Evolutionary conservation across 2,797 vertebrate genomes (phyloP).

Genomic region (Trachurus trachurus): DNA sequence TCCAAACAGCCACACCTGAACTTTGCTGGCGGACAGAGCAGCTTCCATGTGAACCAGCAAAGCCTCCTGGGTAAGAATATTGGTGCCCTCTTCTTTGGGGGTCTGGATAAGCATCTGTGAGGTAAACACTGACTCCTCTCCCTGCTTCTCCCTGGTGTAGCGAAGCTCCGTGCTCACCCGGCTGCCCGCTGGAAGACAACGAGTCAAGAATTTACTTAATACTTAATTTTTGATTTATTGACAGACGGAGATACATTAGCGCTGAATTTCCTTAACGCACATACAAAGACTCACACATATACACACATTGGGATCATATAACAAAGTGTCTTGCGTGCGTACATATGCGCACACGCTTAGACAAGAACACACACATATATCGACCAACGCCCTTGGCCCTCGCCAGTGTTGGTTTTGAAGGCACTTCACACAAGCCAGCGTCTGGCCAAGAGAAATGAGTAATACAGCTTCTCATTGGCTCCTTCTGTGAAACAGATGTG

Average conservation of each 20-base stretch:
- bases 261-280: conserved; percentile 6
- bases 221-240: neutral
- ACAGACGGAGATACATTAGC: conserved; percentile 12
- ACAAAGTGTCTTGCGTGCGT: conserved; percentile 39
- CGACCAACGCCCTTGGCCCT: conserved; percentile 81
- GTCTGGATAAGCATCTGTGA: conserved; percentile 99
- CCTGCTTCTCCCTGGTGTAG: conserved; percentile 98
- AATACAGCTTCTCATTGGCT: conserved; percentile 84
- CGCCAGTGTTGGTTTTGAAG: conserved; percentile 82
- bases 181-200: conserved; percentile 89
- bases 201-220: conserved; percentile 23
- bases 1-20: conserved; percentile 97
- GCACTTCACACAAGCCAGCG: conserved; percentile 81
- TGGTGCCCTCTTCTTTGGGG: conserved; percentile 90
- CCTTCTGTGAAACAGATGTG: conserved; percentile 85
- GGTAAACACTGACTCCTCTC: conserved; percentile 95
- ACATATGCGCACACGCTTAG: conserved; percentile 41
- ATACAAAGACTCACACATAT: conserved; percentile 23
- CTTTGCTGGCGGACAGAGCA: conserved; percentile 94
- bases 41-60: conserved; percentile 96
- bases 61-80: conserved; percentile 93
- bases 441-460: conserved; percentile 86
- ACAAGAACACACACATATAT: conserved; percentile 75
- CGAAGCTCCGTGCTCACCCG: conserved; percentile 96
- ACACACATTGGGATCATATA: conserved; percentile 48